Base-by-base conservation (phyloP, 2,888 invertebrate genomes). In the Listrodromus nycthemerus region DNA sequence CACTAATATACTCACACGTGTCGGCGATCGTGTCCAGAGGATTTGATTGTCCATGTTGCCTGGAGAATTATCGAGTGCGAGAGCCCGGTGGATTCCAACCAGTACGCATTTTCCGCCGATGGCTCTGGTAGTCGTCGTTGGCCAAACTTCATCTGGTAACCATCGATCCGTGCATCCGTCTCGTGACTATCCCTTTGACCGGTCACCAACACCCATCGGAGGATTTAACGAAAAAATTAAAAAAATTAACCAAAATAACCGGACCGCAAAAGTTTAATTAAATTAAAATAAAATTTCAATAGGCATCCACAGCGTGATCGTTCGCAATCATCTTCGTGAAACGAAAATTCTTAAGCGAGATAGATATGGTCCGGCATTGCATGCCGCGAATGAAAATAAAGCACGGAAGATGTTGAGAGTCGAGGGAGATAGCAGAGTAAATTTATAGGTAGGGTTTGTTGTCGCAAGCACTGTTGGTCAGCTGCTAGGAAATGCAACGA, bases 21-120 rank as follows among this genome's bases (percentile, higher is more conserved):
- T 91, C 90, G 88, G 90, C 90, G 90, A 91, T 90, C 91, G 89
- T 91, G 91, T 91, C 86, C 89, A 87, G 84, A 87, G 91, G 90
- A 91, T 91, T 91, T 91, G 91, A 91, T 91, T 90, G 90, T 89
- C 89, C 90, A 86, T 91, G 91, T 87, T 87, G 88, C 90, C 87
- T 86, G 85, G 91, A 90, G 90, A 91, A 91, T 91, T 91, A 91
- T 91, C 89, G 90, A 88, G 88, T 88, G 86, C 82, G 83, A 84
- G 80, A 55, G 41, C 30, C 55, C 21, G 58, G 75, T 81, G 74
- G 70, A 81, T 79, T 70, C 41, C 65, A 37, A 30, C 67, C 79
- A 70, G 76, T 48, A 27, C 70, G 74, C 78, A 84, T 78, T 78
- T 70, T 82, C 52, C 70, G 19, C 66, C 37, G 37, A 8, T 37